Evolutionary conservation across 2,113 vertebrate species (phyloP).

Genomic region (Telmatochromis bifrenatus): DNA sequence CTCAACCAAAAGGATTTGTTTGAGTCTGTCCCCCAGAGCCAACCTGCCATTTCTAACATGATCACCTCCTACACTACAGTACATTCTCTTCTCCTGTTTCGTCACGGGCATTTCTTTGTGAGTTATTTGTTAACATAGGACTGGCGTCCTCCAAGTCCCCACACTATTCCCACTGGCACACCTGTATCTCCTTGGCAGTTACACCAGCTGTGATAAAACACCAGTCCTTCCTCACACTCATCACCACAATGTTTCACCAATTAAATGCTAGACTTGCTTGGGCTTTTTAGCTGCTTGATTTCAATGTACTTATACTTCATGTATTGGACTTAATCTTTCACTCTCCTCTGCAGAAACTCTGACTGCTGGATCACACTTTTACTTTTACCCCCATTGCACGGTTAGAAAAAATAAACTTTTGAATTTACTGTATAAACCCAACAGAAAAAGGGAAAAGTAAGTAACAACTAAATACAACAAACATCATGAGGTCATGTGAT

Average conservation of each 20-base stretch:
- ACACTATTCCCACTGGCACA: background rate
- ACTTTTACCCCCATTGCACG: background rate
- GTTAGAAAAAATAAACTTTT: background rate
- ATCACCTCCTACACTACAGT: background rate
- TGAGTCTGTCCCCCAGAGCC: background rate
- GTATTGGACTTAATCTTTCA: background rate
- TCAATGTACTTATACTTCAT: background rate
- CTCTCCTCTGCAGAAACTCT: background rate
- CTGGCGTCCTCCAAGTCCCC: background rate
- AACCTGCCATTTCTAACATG: background rate
- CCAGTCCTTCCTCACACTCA: background rate
- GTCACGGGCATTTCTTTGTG: background rate
- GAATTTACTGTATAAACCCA: background rate
- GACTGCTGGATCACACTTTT: background rate
- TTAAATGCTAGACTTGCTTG: background rate
- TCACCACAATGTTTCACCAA: background rate
- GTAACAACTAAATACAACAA: background rate
- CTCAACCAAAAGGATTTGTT: background rate
- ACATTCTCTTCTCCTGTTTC: background rate
- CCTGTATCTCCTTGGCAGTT: background rate
- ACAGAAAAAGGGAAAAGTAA: background rate
- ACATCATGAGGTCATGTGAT: background rate
- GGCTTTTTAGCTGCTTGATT: background rate
- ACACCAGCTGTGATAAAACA: background rate
- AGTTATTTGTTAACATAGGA: background rate